Conservation (phyloP, 2,888 invertebrate genomes). For the Drosophila limbata region DNA sequence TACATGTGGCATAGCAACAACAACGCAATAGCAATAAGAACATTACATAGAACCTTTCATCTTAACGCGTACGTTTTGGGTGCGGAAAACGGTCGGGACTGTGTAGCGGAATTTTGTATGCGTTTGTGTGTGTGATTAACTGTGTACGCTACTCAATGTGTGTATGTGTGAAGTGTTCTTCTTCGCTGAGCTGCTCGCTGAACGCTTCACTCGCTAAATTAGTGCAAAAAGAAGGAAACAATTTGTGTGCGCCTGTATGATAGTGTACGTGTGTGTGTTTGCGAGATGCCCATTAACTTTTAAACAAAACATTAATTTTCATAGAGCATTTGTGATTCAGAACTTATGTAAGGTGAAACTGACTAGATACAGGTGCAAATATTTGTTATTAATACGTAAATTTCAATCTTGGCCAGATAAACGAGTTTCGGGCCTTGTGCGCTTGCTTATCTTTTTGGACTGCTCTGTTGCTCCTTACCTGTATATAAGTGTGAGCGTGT, state of each 20-base stretch:
- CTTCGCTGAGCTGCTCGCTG: constrained; percentile 58
- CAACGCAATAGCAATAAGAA: constrained; percentile 52
- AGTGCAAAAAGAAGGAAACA: constrained; percentile 73
- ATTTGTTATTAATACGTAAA: constrained; percentile 63
- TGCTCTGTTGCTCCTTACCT: constrained; percentile 24
- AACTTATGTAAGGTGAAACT: constrained; percentile 67
- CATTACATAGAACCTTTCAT: constrained; percentile 49
- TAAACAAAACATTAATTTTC: constrained; percentile 58
- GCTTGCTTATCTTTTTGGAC: constrained; percentile 56
- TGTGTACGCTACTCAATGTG: constrained; percentile 18
- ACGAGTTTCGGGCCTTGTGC: constrained; percentile 63
- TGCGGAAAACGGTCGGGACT: constrained; percentile 48
- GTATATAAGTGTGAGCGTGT: constrained; percentile 20
- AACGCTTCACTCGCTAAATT: constrained; percentile 72
- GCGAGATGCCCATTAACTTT: constrained; percentile 45
- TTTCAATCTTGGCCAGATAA: constrained; percentile 74
- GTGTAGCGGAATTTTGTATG: constrained; percentile 68
- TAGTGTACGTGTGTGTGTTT: constrained; percentile 27
- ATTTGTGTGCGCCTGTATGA: constrained; percentile 46
- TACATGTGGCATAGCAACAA: constrained; percentile 12
- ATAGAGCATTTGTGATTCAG: constrained; percentile 28
- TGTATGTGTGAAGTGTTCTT: constrained; percentile 68
- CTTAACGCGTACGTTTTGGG: constrained; percentile 59
- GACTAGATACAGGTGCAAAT: constrained; percentile 64
- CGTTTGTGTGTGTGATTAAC: constrained; percentile 34